Base-by-base conservation (phyloP, 2,797 vertebrate genomes). In the Myripristis murdjan region DNA sequence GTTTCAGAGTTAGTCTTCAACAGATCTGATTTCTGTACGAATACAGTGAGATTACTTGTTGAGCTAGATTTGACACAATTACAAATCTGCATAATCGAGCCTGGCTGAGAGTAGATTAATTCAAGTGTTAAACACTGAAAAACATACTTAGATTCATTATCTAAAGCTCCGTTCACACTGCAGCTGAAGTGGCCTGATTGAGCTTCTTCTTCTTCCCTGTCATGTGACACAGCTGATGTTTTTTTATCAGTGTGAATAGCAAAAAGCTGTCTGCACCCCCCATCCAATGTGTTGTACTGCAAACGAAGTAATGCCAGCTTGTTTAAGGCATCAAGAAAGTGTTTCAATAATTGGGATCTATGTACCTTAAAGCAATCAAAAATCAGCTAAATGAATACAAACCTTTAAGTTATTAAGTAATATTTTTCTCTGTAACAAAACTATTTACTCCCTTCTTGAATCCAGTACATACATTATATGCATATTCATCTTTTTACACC, bases 311-410 rank as follows among this genome's bases (percentile, higher is more conserved):
- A n/a, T n/a, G n/a, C n/a, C n/a, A n/a, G n/a, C 53, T 73, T 23
- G n/a, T 77, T 86, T 37, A 69, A 54, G 73, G 82, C 61, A 79
- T 90, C 82, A 86, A 70, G 85, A 89, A 89, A 89, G 79, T 66
- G 82, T 79, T 97, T 97, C 96, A 96, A 97, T 96, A 96, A 94
- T 93, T 94, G 91, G 77, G 90, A 90, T 91, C 92, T 90, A 91
- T 91, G 93, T 87, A 85, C 82, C 84, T 91, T 94, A 94, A 93
- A 96, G 95, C 91, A 95, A 95, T 95, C 93, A 95, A 92, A 96
- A 93, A 83, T 89, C 87, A 93, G 95, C 93, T 94, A 93, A 91
- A 94, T 91, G 75, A 87, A 85, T 68, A 94, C 93, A 92, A 48
- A 18, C n/a, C n/a, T 20, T 48, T 48, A 18, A 94, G 92, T 89